Evolutionary conservation across 1,140 invertebrate genomes (phyloP), one percentile per base, ranked within the genome.

Genomic region (Drosophila kanapiae): DNA sequence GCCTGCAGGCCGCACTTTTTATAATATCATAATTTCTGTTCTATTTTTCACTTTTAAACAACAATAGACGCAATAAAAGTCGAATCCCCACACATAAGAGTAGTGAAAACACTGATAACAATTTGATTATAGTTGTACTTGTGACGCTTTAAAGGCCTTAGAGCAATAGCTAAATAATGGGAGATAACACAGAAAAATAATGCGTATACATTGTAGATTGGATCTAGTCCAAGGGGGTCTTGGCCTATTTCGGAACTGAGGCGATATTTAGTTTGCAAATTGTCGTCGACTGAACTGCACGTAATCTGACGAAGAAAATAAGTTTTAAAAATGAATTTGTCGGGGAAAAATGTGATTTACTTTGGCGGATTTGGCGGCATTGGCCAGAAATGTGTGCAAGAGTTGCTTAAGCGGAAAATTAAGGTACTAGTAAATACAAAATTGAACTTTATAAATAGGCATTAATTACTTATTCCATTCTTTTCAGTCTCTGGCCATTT

Each of bases 351-450:
- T 79, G 80, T 92, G 23, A 72, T 92, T 76, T 92, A 92, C 70
- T 67, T 91, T 49, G 91, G 91, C 14, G 91, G 91, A 37, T 92
- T 91, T 27, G 91, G 91, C 0, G 91, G 91, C 38, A 92, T 92
- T 38, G 91, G 91, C 56, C 68, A 91, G 47, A 82, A 76, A 56
- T 74, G 40, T 82, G 80, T 67, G 23, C 48, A 29, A 38, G 71
- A 87, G 61, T 54, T 91, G 33, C 68, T 91, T 1, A 45, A 65
- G 10, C 67, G 72, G 8, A 58, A 62, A 18, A 23, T 84, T 7
- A 79, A 90, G 77, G 83, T 87, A 8, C 8, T 31, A 47, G 18
- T 14, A 33, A 9, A 33, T 18, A 14, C 3, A 3, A 27, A 42
- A 42, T 16, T 38, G 6, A 23, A 1, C 1, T 9, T 9, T 35